A percentile compares a stretch with the other conserved stretches of the same genome.
phyloP scores from a whole-genome alignment of 2,888 invertebrate genomes.

The Meandrusa payeni region DNA sequence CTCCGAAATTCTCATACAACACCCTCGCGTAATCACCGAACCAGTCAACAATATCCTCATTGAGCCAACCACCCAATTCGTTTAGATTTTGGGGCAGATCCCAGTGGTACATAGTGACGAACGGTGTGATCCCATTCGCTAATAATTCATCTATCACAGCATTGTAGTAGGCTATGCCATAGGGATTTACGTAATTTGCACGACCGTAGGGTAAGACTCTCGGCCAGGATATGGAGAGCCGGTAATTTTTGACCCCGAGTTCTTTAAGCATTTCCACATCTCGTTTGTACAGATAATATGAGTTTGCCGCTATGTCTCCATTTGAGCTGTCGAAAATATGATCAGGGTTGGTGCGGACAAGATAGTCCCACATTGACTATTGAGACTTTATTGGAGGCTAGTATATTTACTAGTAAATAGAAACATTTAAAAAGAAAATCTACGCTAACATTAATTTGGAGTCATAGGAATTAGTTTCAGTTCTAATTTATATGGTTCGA shows the following conservation, averaged over 20 bases:
- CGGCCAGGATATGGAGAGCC: slow-evolving; percentile 80
- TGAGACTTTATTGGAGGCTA: no score
- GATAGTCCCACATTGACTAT: slow-evolving; percentile 70
- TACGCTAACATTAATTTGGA: no score
- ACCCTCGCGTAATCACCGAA: slow-evolving; percentile 61
- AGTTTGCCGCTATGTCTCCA: slow-evolving; percentile 82
- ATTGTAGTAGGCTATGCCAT: slow-evolving; percentile 82
- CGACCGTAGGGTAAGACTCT: slow-evolving; percentile 79
- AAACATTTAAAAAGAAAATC: no score
- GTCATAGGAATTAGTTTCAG: no score
- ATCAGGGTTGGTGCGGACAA: slow-evolving; percentile 35
- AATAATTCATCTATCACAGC: slow-evolving; percentile 79
- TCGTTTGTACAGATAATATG: slow-evolving; percentile 78
- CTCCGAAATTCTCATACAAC: slow-evolving; percentile 59
- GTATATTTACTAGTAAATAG: no score
- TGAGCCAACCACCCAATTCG: slow-evolving; percentile 70
- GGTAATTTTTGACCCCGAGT: slow-evolving; percentile 57
- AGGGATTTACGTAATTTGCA: slow-evolving; percentile 62
- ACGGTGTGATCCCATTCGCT: slow-evolving; percentile 79
- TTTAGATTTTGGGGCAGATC: slow-evolving; percentile 68
- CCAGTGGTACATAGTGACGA: slow-evolving; percentile 74
- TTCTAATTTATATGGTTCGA: no score
- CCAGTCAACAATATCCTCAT: slow-evolving; percentile 53
- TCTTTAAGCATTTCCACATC: slow-evolving; percentile 49
- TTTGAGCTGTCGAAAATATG: slow-evolving; percentile 44